Percentiles rank a stretch among this genome's conserved stretches.
phyloP scores from a whole-genome alignment of 2,797 vertebrate genomes.

The Hybognathus amarus region DNA sequence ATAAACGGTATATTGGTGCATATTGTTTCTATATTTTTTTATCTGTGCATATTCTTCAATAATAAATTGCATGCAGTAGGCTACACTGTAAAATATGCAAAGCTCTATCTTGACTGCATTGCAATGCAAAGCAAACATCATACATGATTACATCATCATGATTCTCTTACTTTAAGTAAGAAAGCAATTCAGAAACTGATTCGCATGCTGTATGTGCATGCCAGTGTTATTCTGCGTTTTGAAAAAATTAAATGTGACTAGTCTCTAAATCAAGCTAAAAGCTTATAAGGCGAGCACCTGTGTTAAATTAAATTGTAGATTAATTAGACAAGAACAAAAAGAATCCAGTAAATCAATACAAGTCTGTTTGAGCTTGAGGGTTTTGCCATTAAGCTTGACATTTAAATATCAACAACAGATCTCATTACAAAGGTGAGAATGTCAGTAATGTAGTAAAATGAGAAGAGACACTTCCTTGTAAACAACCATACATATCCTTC shows the following conservation, averaged over 20 bases:
- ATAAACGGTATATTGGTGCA: neutral
- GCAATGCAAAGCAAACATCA: neutral
- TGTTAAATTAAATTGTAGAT: conserved; percentile 41
- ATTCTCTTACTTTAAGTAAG: neutral
- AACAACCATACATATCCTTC: neutral
- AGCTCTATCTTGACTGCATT: neutral
- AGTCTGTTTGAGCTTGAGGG: conserved; percentile 45
- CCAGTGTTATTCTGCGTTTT: neutral
- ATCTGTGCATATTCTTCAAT: neutral
- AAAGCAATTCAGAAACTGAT: neutral
- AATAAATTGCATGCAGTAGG: neutral
- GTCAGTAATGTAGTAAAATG: conserved; percentile 56
- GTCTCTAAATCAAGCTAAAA: conserved; percentile 20
- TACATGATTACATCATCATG: too few species aligned
- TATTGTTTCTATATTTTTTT: neutral
- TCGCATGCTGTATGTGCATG: neutral
- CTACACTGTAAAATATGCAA: neutral
- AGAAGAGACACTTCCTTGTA: conserved; percentile 35
- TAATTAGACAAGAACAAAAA: conserved; percentile 49
- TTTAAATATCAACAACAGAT: conserved; percentile 61
- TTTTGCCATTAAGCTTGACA: conserved; percentile 62
- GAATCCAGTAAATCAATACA: conserved; percentile 58
- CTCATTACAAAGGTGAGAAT: conserved; percentile 57
- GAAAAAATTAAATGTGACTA: neutral
- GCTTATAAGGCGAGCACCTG: neutral